A percentile compares a stretch with the other conserved stretches of the same genome.
phyloP scores from a whole-genome alignment of 2,888 invertebrate genomes.

The Ypsolopha scabrella region DNA sequence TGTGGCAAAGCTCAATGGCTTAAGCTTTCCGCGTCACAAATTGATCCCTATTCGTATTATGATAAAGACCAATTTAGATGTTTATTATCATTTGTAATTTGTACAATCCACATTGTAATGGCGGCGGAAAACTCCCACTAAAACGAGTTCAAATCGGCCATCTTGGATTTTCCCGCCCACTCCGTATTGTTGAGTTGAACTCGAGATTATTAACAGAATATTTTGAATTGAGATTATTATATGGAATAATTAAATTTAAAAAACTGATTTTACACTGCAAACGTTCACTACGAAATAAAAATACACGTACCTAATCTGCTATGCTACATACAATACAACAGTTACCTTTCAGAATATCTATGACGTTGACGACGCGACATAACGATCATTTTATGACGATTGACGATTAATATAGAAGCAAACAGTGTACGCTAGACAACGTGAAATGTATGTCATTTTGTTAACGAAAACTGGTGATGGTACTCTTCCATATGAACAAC shows the following conservation, averaged over 20 bases:
- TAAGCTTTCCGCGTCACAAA: conserved; percentile 11
- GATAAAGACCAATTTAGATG: neutral
- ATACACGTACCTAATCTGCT: neutral
- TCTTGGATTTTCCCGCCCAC: conserved; percentile 39
- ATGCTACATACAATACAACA: neutral
- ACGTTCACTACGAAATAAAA: neutral
- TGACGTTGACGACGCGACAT: neutral
- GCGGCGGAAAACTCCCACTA: conserved; percentile 33
- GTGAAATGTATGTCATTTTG: too few species aligned
- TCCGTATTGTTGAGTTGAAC: conserved; percentile 14
- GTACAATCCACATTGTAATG: conserved; percentile 31
- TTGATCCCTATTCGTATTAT: neutral
- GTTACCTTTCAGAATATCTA: neutral
- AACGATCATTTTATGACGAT: neutral
- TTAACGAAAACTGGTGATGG: too few species aligned
- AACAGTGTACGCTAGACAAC: neutral
- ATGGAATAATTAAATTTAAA: neutral
- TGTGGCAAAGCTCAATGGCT: conserved; percentile 33
- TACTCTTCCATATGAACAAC: too few species aligned
- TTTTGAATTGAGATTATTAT: neutral
- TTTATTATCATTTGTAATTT: neutral
- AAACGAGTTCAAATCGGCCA: conserved; percentile 43
- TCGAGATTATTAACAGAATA: neutral
- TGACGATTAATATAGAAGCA: neutral
- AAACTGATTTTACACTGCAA: neutral